A percentile compares a stretch with the other conserved stretches of the same genome.
Evolutionary conservation across 2,888 invertebrate genomes (phyloP).

Genomic region (Timema podura): DNA sequence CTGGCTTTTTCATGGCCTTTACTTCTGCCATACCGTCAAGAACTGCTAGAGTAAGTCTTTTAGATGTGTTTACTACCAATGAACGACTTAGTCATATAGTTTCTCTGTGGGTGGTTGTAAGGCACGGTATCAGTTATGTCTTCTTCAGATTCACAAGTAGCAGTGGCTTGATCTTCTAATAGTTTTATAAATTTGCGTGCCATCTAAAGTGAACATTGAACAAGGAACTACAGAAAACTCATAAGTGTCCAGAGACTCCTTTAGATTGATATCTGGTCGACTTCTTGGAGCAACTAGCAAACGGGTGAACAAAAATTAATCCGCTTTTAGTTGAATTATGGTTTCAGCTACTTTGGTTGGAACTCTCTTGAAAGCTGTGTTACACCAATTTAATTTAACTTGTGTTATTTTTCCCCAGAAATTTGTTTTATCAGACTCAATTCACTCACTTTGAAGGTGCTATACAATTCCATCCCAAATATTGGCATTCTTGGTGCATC

Average conservation of each 20-base stretch:
- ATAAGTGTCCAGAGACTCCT: conserved; percentile 4
- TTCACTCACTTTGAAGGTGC: not conserved
- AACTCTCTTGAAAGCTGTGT: not conserved
- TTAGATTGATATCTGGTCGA: conserved; percentile 3
- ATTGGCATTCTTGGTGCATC: not conserved
- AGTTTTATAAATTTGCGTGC: not conserved
- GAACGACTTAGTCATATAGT: not conserved
- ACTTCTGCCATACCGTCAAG: conserved; percentile 14
- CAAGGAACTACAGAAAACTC: not conserved
- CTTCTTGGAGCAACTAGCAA: conserved; percentile 3
- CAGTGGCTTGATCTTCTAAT: not conserved
- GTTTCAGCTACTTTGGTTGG: not conserved
- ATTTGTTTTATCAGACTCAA: conserved; percentile 3
- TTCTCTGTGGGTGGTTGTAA: not conserved
- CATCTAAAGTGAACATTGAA: conserved; percentile 9
- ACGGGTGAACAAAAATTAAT: conserved; percentile 1
- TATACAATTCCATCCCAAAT: conserved; percentile 5
- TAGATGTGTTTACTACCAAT: not conserved
- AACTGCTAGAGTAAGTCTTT: conserved; percentile 6
- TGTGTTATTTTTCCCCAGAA: not conserved
- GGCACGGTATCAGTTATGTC: conserved; percentile 6
- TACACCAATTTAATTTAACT: not conserved
- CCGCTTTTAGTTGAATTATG: not conserved
- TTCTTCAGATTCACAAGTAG: not conserved
- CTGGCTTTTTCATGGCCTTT: conserved; percentile 13